Conservation (phyloP, 2,888 invertebrate species). For the Podabrus alpinus region DNA sequence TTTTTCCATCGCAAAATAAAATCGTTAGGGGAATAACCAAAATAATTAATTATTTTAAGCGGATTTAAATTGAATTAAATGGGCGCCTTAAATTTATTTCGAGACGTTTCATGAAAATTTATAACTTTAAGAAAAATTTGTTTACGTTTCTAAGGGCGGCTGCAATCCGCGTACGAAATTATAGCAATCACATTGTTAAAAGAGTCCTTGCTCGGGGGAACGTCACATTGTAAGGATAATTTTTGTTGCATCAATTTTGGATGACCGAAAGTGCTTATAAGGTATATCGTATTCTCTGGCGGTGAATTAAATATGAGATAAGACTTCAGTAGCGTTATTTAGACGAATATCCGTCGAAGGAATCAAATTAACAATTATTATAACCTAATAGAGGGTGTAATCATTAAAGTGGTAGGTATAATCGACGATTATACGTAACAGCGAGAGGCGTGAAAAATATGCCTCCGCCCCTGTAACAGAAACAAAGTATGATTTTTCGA, state of each 20-base stretch:
- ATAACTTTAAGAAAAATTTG: background rate
- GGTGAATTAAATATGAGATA: too few relatives aligned
- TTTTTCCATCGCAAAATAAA: background rate
- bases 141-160: background rate
- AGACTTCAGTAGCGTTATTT: too few relatives aligned
- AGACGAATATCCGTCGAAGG: too few relatives aligned
- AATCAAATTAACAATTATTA: too few relatives aligned
- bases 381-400: background rate
- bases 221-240: too few relatives aligned
- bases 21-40: background rate
- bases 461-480: background rate
- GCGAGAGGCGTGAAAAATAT: background rate
- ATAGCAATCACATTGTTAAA: background rate
- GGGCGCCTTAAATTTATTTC: background rate
- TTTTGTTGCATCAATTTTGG: too few relatives aligned
- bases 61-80: background rate
- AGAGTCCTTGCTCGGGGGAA: too few relatives aligned
- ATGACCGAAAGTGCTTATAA: too few relatives aligned
- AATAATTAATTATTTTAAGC: background rate
- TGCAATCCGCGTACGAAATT: background rate
- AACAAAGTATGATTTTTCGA: background rate
- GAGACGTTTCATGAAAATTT: background rate
- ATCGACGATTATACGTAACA: background rate
- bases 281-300: too few relatives aligned
- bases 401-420: background rate